Conservation (phyloP, 1,140 invertebrate species). For the Wiebesia pumilae region DNA sequence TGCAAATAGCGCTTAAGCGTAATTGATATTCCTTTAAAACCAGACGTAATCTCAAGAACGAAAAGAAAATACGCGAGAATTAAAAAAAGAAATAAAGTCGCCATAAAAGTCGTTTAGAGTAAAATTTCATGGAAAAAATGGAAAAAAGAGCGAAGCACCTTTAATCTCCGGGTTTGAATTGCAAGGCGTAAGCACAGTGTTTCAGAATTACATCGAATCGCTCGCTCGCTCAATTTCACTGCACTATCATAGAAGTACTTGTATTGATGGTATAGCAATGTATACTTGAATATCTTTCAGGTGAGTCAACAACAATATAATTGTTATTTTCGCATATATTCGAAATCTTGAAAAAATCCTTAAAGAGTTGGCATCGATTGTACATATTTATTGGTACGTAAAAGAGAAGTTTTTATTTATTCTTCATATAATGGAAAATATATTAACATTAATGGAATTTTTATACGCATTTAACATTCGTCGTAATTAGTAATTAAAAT, state of each 20-base stretch:
- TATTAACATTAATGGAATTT: no score
- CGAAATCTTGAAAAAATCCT: background rate
- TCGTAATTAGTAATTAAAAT: no score
- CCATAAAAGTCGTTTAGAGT: background rate
- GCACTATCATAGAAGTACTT: background rate
- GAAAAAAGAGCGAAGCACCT: background rate
- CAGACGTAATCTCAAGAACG: background rate
- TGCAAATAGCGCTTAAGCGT: constrained; percentile 14
- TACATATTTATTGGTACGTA: background rate
- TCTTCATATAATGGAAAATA: no score
- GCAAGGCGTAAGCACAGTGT: background rate
- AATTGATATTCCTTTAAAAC: constrained; percentile 27
- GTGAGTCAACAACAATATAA: background rate
- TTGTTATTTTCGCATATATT: background rate
- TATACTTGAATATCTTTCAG: background rate
- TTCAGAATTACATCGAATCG: constrained; percentile 1
- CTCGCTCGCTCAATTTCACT: constrained; percentile 4
- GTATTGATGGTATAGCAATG: background rate
- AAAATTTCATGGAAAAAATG: background rate
- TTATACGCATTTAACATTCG: no score
- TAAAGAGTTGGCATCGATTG: background rate
- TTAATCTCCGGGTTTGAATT: constrained; percentile 7
- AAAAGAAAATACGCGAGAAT: background rate
- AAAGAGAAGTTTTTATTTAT: no score
- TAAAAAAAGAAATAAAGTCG: background rate